These are phyloP conservation scores for Cephus spinipes DNA, from an alignment of 2,888 invertebrate species.

Conservation along the genomic window DNA sequence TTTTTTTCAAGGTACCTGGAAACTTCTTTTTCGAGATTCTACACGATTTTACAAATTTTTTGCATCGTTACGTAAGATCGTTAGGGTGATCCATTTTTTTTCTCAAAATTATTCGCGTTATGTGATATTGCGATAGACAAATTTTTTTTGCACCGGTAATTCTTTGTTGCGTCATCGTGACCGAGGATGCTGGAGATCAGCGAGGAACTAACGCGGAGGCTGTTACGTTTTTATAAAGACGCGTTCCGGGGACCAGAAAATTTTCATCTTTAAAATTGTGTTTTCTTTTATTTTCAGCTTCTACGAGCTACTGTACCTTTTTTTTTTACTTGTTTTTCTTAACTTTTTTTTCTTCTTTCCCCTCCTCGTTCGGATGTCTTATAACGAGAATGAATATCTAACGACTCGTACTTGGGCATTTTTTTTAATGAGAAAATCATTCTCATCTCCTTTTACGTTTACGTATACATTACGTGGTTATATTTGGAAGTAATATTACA, in stretches of 20 bases:
- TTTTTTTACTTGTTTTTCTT: background rate
- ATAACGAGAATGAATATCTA: background rate
- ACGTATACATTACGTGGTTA: background rate
- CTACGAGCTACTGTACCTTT: background rate
- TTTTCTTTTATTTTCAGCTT: background rate
- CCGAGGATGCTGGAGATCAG: background rate
- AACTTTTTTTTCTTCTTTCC: background rate
- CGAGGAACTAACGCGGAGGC: background rate
- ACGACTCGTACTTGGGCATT: background rate
- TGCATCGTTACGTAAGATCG: background rate
- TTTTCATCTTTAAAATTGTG: background rate
- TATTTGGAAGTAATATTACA: background rate
- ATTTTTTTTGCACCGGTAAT: no score
- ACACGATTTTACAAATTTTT: background rate
- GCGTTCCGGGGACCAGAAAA: background rate
- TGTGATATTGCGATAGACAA: no score
- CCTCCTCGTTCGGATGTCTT: background rate
- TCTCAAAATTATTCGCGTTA: background rate
- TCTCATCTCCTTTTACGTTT: background rate
- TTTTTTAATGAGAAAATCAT: background rate
- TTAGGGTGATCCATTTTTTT: background rate
- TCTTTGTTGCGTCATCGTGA: background rate
- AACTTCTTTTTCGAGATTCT: accelerated
- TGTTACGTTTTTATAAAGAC: background rate
- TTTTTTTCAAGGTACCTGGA: background rate